Conservation (phyloP, 1,140 invertebrate genomes). For the Caenorhabditis elegans region WBcel235 BX284604.4:6081001-6081500, state of each 20-base stretch:
- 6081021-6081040: neutral
- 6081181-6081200: too few species aligned
- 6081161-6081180: neutral
- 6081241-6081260: slow-evolving; percentile 23
- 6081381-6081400: slow-evolving; percentile 3
- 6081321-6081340: neutral
- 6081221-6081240: slow-evolving; percentile 31
- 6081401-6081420: slow-evolving; percentile 33
- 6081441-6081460: slow-evolving; percentile 56
- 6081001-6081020: neutral
- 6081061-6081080: neutral
- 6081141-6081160: neutral
- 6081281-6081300: neutral
- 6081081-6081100: slow-evolving; percentile 4
- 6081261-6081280: slow-evolving; percentile 19
- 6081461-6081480: slow-evolving; percentile 67
- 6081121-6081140: slow-evolving; percentile 5
- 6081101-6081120: neutral
- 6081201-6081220: slow-evolving; percentile 24
- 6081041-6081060: neutral
- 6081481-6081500: slow-evolving; percentile 67
- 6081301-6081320: slow-evolving; percentile 19
- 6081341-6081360: slow-evolving; percentile 28
- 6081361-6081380: slow-evolving; percentile 18
- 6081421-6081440: slow-evolving; percentile 68